These are phyloP conservation scores for Cynocephalus volans DNA, from an alignment of 2,113 vertebrate species.

Conservation along the genomic window DNA sequence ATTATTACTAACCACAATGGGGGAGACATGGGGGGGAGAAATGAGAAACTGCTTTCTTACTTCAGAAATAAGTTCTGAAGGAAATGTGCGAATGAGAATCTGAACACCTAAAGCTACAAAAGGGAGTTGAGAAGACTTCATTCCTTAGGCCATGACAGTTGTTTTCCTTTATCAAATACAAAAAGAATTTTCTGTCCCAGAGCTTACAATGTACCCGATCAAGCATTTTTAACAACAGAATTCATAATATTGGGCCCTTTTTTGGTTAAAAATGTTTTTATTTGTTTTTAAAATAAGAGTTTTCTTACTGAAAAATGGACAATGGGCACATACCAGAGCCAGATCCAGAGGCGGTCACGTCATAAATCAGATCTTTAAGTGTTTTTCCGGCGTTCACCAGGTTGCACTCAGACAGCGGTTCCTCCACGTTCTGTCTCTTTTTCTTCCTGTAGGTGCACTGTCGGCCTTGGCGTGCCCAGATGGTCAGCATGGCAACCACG, in stretches of 20 bases:
- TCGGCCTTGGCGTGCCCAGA: constrained; percentile 87
- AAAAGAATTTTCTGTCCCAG: not conserved
- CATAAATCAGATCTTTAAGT: constrained; percentile 96
- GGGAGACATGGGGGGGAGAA: not conserved
- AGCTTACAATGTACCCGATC: not conserved
- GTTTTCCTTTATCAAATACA: constrained; percentile 27
- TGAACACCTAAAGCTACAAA: not conserved
- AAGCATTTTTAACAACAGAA: not conserved
- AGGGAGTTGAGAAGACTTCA: not conserved
- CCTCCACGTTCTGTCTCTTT: constrained; percentile 92
- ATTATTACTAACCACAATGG: not conserved
- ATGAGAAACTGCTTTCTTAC: not conserved
- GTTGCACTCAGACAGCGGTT: constrained; percentile 92
- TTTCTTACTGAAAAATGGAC: not conserved
- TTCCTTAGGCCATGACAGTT: not conserved
- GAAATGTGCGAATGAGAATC: not conserved
- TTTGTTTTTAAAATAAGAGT: constrained; percentile 35
- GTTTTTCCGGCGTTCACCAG: constrained; percentile 92
- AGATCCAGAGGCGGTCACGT: constrained; percentile 97
- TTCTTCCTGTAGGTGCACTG: constrained; percentile 87
- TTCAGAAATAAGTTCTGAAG: constrained; percentile 26
- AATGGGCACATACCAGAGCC: constrained; percentile 93
- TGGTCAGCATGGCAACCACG: constrained; percentile 87
- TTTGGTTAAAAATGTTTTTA: not conserved
- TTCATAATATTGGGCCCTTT: not conserved